Evolutionary conservation across 1,140 invertebrate species (phyloP).

Genomic region (Neodiprion lecontei): DNA sequence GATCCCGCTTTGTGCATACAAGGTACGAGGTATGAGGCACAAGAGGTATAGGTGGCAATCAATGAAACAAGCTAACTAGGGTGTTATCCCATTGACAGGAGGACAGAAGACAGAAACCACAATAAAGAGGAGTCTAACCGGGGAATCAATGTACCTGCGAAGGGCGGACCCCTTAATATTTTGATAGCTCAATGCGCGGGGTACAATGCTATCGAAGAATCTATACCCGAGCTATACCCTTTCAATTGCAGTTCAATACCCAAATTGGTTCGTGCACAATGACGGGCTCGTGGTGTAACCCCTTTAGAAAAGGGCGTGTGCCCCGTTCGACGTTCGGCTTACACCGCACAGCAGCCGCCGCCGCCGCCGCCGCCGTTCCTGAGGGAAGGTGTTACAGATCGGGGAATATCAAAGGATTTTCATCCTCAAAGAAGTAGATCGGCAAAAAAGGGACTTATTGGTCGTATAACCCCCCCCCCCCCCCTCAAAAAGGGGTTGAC

Average conservation of each 20-base stretch:
- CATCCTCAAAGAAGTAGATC: constrained; percentile 31
- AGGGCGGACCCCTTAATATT: constrained; percentile 48
- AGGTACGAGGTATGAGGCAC: too few relatives aligned
- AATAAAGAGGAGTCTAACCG: neutral
- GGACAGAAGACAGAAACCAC: constrained; percentile 12
- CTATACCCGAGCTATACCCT: constrained; percentile 30
- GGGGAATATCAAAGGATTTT: constrained; percentile 42
- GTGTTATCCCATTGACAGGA: constrained; percentile 14
- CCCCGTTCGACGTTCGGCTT: constrained; percentile 3
- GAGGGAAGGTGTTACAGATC: constrained; percentile 54
- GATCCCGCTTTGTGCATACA: too few relatives aligned
- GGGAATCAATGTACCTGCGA: constrained; percentile 37
- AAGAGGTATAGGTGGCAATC: neutral
- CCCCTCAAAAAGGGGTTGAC: neutral
- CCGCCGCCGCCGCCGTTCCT: constrained; percentile 19
- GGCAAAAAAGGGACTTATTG: constrained; percentile 20
- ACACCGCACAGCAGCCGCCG: constrained; percentile 24
- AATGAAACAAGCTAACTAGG: neutral
- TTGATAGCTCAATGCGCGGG: constrained; percentile 55
- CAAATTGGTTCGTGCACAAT: constrained; percentile 50
- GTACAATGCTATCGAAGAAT: constrained; percentile 53
- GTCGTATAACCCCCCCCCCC: neutral
- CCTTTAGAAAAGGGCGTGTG: neutral
- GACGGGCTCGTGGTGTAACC: neutral
- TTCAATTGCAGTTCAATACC: constrained; percentile 55